These are phyloP conservation scores for Lobophora halterata DNA, from an alignment of 2,888 invertebrate genomes.

Conservation along the genomic window DNA sequence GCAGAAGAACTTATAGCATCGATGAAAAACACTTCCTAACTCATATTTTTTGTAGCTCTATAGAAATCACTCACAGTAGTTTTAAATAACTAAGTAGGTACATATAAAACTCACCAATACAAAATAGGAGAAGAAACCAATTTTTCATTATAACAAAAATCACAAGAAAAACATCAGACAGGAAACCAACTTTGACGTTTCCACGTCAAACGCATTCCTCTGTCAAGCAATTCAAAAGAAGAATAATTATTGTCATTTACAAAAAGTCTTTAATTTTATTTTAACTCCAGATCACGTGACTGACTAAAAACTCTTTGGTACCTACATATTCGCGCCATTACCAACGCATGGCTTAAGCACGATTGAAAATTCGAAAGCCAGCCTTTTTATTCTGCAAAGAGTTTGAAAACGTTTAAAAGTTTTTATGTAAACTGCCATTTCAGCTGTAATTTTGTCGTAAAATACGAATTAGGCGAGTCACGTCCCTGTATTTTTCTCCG, in stretches of 20 bases:
- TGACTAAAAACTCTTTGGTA: conserved; percentile 6
- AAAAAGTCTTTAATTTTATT: neutral
- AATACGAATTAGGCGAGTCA: conserved; percentile 74
- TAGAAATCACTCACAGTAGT: neutral
- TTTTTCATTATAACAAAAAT: conserved; percentile 54
- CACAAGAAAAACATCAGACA: conserved; percentile 34
- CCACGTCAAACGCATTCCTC: conserved; percentile 37
- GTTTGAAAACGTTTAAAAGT: conserved; percentile 25
- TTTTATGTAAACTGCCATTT: conserved; percentile 40
- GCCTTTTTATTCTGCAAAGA: conserved; percentile 1
- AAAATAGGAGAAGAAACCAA: conserved; percentile 46
- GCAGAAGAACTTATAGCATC: no score
- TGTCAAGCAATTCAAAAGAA: conserved; percentile 64
- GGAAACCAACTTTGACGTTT: conserved; percentile 43
- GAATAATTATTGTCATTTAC: conserved; percentile 53
- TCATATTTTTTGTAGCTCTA: no score
- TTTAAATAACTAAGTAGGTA: neutral
- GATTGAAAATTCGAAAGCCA: neutral
- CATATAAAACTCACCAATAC: conserved; percentile 48
- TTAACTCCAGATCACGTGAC: neutral
- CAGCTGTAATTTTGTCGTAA: conserved; percentile 50
- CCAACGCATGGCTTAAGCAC: neutral
- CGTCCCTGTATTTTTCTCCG: conserved; percentile 76
- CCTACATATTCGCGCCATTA: neutral
- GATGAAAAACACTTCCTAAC: no score